Base-by-base conservation (phyloP, 1,140 invertebrate species). In the Episyrphus balteatus region DNA sequence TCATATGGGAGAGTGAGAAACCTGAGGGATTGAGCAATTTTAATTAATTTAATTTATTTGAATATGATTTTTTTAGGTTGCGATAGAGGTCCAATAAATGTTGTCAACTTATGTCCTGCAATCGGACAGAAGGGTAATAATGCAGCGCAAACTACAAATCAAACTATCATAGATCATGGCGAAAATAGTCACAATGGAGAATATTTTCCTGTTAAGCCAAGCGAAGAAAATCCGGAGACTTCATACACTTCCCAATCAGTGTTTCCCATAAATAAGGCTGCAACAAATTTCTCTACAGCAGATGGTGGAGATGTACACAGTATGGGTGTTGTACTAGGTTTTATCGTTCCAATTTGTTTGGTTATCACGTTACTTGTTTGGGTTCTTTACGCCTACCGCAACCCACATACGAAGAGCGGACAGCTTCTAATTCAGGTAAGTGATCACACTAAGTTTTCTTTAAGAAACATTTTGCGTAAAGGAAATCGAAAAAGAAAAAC, bases 361-460 rank as follows among this genome's bases (percentile, higher is more conserved):
- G 57, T 66, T 36, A 54, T 61, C 30, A 56, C 73, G 38, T 53
- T 82, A 9, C 76, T 72, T 18, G 74, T 78, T 13, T 97, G 92
- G 92, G 69, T 84, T 6, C 72, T 84, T 13, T 98, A 98, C 66
- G 96, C 95, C 14, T 99, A 97, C 70, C 82, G 85, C 53, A 91
- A 95, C 71, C 96, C 95, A 9, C 92, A 96, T 61, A 88, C 91
- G 12, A 75, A 84, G 18, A 95, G 92, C 50, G 96, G 96, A 49
- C 92, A 98, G 70, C 81, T 97, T 58, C 78, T 99, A 36, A 98
- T 99, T 56, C 89, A 91, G 79, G 93, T 97, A 72, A 78, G 75
- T 61, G 21, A 26, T 26, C 21, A n/a, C 15, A 19, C 14, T 18
- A 21, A 41, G 8, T 17, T 7, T 17, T 17, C 15, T 18, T 7